These are phyloP conservation scores for Misgurnus anguillicaudatus DNA, from an alignment of 2,113 vertebrate species.

Conservation along the genomic window DNA sequence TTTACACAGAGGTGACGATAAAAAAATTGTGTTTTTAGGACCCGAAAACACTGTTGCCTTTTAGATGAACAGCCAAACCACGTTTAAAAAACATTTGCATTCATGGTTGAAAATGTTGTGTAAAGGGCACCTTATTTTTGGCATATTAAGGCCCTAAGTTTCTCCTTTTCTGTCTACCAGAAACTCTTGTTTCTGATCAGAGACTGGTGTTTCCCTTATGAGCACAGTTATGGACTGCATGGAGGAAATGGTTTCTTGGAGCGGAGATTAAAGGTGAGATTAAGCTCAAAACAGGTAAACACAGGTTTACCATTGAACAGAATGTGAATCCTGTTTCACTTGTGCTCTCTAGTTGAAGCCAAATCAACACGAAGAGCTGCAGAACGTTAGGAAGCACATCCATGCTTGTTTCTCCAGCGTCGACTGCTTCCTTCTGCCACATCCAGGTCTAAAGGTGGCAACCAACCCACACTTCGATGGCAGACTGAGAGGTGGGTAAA, in stretches of 20 bases:
- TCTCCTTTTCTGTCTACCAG: conserved; percentile 54
- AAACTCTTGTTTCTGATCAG: conserved; percentile 87
- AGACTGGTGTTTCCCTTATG: conserved; percentile 91
- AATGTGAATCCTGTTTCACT: neutral
- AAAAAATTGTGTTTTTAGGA: no score
- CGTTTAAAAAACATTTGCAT: no score
- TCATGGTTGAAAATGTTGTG: no score
- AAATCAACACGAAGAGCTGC: conserved; percentile 89
- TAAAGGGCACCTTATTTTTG: no score
- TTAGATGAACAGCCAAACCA: no score
- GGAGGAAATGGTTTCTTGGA: conserved; percentile 84
- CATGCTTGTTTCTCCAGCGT: conserved; percentile 88
- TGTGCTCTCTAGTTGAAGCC: conserved; percentile 78
- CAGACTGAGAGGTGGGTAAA: conserved; percentile 70
- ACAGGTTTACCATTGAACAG: neutral
- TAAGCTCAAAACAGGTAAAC: neutral
- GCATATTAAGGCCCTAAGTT: neutral
- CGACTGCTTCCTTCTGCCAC: conserved; percentile 86
- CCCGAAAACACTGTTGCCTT: no score
- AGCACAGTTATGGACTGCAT: conserved; percentile 81
- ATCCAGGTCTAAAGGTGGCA: conserved; percentile 88
- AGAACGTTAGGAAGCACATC: conserved; percentile 90
- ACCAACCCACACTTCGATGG: conserved; percentile 88
- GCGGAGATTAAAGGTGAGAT: conserved; percentile 79
- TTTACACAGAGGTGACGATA: no score